Evolutionary conservation across 1,140 invertebrate species (phyloP).

Genomic region (Papilio polytes): DNA sequence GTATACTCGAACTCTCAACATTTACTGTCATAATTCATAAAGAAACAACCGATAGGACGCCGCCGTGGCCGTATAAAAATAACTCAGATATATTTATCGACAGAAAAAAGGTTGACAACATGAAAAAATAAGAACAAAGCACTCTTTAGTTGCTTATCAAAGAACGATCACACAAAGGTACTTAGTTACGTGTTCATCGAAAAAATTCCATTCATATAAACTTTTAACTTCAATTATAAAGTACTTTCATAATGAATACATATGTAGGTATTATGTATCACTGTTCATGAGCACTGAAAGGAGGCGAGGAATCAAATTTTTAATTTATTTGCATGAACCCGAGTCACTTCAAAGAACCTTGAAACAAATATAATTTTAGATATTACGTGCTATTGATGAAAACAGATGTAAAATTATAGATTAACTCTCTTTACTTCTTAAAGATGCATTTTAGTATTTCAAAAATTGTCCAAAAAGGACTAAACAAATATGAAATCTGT

Average conservation of each 20-base stretch:
- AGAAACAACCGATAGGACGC: background rate
- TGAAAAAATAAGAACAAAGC: background rate
- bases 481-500: background rate
- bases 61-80: constrained; percentile 5
- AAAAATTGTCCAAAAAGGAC: background rate
- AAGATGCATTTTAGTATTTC: background rate
- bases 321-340: background rate
- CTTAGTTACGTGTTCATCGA: background rate
- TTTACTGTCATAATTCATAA: background rate
- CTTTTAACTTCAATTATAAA: background rate
- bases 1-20: background rate
- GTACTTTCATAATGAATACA: background rate
- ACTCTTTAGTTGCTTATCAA: background rate
- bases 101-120: background rate
- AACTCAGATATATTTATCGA: background rate
- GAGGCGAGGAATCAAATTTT: background rate
- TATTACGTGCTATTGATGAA: background rate
- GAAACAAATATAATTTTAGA: constrained; percentile 8
- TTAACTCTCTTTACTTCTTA: background rate
- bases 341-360: background rate
- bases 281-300: background rate
- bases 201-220: background rate
- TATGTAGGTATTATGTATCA: background rate
- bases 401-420: background rate
- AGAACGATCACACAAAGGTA: too few species aligned